Evolutionary conservation across 2,888 invertebrate genomes (phyloP).

Genomic region (Cactoblastis cactorum): DNA sequence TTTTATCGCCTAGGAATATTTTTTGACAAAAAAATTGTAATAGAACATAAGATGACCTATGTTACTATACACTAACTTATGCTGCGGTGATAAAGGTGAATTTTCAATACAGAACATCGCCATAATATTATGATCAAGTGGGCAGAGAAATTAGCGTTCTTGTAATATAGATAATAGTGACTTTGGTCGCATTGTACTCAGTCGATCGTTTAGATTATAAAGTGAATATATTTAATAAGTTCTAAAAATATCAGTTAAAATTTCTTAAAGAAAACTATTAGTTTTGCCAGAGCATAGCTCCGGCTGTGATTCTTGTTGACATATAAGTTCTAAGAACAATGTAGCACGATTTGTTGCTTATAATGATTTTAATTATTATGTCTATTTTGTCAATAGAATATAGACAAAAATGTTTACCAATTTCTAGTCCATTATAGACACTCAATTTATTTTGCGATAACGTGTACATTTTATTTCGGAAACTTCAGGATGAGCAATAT

Average conservation of each 20-base stretch:
- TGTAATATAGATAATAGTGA: background rate
- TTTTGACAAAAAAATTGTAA: no score
- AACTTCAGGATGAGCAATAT: background rate
- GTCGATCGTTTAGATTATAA: slow-evolving; percentile 24
- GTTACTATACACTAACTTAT: no score
- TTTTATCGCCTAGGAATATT: no score
- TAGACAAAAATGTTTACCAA: slow-evolving; percentile 61
- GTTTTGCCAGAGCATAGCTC: slow-evolving; percentile 41
- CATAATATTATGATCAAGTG: background rate
- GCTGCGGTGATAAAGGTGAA: no score
- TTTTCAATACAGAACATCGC: no score
- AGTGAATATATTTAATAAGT: slow-evolving; percentile 14
- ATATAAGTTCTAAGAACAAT: slow-evolving; percentile 58
- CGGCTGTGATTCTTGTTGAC: slow-evolving; percentile 34
- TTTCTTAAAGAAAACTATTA: slow-evolving; percentile 32
- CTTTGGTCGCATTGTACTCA: slow-evolving; percentile 24
- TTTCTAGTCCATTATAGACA: slow-evolving; percentile 70
- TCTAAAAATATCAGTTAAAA: slow-evolving; percentile 21
- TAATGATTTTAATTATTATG: slow-evolving; percentile 29
- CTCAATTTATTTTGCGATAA: slow-evolving; percentile 36
- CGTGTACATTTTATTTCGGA: slow-evolving; percentile 22
- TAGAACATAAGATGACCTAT: no score
- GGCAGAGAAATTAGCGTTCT: slow-evolving; percentile 2
- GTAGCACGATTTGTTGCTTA: slow-evolving; percentile 30
- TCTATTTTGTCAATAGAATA: slow-evolving; percentile 44